phyloP scores from a whole-genome alignment of 64 coral and sea anemone species.

The Acropora tenuis region DNA sequence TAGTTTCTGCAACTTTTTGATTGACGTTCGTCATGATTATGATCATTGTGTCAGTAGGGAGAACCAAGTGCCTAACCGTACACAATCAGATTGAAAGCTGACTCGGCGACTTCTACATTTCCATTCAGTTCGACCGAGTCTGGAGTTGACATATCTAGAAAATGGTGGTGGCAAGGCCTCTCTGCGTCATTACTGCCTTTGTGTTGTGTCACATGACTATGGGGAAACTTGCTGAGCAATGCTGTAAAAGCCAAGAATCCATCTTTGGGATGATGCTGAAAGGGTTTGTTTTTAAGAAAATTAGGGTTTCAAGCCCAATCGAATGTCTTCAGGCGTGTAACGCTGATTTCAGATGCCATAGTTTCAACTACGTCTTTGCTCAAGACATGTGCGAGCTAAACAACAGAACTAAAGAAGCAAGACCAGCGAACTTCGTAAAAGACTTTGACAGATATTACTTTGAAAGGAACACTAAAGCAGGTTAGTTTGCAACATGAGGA shows the following conservation, averaged over 20 bases:
- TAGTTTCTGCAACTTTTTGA: too few species aligned
- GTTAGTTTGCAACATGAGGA: background rate
- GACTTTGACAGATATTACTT: background rate
- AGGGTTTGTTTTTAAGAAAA: background rate
- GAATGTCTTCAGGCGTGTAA: conserved; percentile 1
- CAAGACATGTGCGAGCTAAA: background rate
- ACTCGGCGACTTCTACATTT: background rate
- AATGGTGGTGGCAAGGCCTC: background rate
- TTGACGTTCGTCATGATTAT: too few species aligned
- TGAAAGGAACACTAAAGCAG: background rate
- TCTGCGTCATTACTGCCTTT: background rate
- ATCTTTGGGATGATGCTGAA: conserved; percentile 9
- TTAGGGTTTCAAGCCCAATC: background rate
- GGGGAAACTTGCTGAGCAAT: background rate
- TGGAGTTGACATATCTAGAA: background rate
- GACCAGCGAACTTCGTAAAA: background rate
- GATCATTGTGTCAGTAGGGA: too few species aligned
- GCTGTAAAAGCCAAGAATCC: background rate
- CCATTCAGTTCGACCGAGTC: background rate
- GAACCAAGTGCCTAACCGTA: too few species aligned
- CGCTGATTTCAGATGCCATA: background rate
- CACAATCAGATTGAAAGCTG: background rate
- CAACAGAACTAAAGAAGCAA: conserved; percentile 2
- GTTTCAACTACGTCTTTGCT: background rate
- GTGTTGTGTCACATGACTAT: background rate